Conservation (phyloP, 2,113 vertebrate genomes). For the Podilymbus podiceps region DNA sequence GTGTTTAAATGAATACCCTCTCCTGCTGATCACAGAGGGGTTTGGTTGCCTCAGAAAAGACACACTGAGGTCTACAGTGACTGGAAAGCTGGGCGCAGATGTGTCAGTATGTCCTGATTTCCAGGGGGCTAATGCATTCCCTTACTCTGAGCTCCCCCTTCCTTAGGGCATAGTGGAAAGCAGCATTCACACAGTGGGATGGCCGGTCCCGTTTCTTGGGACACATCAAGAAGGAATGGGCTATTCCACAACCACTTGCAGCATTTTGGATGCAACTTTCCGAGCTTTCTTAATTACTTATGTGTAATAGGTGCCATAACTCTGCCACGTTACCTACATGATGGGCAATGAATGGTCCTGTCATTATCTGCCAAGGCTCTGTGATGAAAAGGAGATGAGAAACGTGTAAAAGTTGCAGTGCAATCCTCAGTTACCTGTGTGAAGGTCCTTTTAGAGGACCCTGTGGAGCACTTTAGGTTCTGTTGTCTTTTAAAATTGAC, state of each 20-base stretch:
- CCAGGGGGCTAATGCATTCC: background rate
- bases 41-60: background rate
- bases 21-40: background rate
- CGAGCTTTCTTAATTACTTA: background rate
- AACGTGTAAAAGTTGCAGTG: background rate
- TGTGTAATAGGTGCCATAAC: background rate
- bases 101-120: background rate
- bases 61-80: background rate
- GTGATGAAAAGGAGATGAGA: background rate
- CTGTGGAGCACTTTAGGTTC: background rate
- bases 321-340: background rate
- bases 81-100: background rate
- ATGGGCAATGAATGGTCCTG: background rate
- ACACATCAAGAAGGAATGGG: background rate
- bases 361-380: background rate
- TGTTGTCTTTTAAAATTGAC: background rate
- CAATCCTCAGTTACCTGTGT: background rate
- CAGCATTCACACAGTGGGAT: fast-evolving
- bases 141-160: background rate
- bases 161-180: background rate
- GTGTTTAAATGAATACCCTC: background rate
- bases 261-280: background rate
- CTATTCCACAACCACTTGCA: background rate
- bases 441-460: background rate
- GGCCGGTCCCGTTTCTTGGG: background rate